Conservation (phyloP, 92 coral and sea anemone genomes). For the Epizoanthus fatuus region DNA sequence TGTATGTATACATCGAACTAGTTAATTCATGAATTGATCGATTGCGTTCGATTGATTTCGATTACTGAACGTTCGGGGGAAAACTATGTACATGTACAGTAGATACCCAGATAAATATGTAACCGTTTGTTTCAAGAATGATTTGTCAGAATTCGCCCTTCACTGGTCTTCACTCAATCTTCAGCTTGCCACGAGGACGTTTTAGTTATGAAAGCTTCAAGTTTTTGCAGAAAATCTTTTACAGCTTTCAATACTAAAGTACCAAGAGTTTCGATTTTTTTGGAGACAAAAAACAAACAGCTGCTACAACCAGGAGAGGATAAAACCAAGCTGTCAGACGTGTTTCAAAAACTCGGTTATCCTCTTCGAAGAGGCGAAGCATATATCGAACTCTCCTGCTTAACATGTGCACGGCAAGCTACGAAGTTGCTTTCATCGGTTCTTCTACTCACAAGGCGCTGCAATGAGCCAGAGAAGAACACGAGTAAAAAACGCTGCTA, state of each 20-base stretch:
- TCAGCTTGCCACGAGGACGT: too few species aligned
- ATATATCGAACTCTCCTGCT: not conserved
- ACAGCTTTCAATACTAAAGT: slow-evolving; percentile 7
- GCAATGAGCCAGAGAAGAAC: not conserved
- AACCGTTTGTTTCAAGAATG: too few species aligned
- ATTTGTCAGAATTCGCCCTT: too few species aligned
- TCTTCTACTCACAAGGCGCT: not conserved
- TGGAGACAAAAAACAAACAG: slow-evolving; percentile 15
- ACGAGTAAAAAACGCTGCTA: not conserved
- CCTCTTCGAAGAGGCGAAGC: not conserved
- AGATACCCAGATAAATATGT: too few species aligned
- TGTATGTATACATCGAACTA: too few species aligned
- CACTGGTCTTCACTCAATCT: too few species aligned
- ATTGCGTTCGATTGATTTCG: too few species aligned
- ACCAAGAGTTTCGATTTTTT: slow-evolving; percentile 10
- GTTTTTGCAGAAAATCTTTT: not conserved
- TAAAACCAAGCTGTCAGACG: not conserved
- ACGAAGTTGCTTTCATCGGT: not conserved
- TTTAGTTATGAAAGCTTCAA: too few species aligned
- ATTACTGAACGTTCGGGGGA: too few species aligned
- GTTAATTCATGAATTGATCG: too few species aligned
- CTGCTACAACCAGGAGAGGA: not conserved
- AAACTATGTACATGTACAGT: too few species aligned
- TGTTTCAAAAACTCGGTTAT: not conserved
- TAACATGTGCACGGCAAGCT: slow-evolving; percentile 7